A percentile compares a stretch with the other conserved stretches of the same genome.
Evolutionary conservation across 2,113 vertebrate genomes (phyloP).

Genomic region (Rallus limicola): DNA sequence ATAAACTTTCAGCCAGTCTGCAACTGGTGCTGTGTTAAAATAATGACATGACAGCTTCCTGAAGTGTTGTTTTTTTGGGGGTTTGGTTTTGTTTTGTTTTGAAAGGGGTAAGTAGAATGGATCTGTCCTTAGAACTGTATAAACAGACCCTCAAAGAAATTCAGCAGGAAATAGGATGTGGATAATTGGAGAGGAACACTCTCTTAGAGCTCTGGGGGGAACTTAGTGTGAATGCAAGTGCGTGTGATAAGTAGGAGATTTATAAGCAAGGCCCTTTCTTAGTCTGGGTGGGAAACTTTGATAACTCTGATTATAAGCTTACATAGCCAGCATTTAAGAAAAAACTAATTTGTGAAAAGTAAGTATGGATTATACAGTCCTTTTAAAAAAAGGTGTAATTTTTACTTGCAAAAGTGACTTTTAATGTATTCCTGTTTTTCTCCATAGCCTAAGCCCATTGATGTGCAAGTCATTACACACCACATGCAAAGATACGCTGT

Average conservation of each 20-base stretch:
- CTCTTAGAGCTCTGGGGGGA: not conserved
- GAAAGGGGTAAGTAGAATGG: not conserved
- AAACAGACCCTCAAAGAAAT: not conserved
- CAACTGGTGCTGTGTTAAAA: not conserved
- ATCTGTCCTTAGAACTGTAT: not conserved
- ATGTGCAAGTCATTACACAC: constrained; percentile 96
- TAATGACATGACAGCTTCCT: not conserved
- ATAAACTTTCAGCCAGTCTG: not conserved
- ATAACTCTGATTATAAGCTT: not conserved
- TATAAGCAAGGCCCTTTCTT: not conserved
- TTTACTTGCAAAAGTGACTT: not conserved
- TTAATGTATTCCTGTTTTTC: not conserved
- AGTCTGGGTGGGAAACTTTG: not conserved
- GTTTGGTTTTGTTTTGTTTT: not conserved
- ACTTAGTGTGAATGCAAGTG: not conserved
- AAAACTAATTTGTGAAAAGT: not conserved
- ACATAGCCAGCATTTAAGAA: not conserved
- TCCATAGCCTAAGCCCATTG: constrained; percentile 93
- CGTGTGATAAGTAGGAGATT: not conserved
- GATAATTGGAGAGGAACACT: not conserved
- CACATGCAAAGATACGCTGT: constrained; percentile 98
- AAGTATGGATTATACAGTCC: not conserved
- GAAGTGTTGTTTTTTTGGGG: not conserved
- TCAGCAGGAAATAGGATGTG: not conserved
- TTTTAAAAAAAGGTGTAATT: not conserved